Percentiles rank a stretch among this genome's conserved stretches.
Conservation (phyloP, 2,113 vertebrate species). For the Leucoraja erinaceus region DNA sequence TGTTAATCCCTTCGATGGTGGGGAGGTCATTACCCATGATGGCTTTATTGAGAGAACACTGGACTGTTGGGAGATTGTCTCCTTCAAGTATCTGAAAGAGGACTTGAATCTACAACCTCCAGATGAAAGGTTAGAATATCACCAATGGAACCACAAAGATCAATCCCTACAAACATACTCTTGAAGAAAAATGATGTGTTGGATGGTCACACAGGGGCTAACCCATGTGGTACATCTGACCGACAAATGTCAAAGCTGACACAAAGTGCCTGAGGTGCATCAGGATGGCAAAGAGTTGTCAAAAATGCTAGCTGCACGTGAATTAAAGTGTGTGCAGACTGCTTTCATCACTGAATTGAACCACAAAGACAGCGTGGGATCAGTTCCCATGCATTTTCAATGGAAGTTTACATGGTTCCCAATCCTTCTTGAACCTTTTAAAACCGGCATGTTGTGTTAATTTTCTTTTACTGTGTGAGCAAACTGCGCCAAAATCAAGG, state of each 20-base stretch:
- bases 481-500: not conserved
- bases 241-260: no score
- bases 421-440: not conserved
- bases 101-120: not conserved
- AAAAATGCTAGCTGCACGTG: not conserved
- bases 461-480: conserved; percentile 1
- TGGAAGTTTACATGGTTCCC: not conserved
- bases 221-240: not conserved
- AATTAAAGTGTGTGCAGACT: not conserved
- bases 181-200: not conserved
- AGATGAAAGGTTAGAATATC: not conserved
- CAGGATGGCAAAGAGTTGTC: not conserved
- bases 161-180: not conserved
- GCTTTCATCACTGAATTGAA: not conserved
- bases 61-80: no score
- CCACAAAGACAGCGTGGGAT: not conserved
- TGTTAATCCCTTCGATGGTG: no score
- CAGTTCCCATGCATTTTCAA: not conserved
- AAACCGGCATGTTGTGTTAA: not conserved
- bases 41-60: not conserved
- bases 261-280: no score
- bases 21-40: no score
- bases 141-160: not conserved
- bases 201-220: not conserved
- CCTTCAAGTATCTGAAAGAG: not conserved